Evolutionary conservation across 2,113 vertebrate species (phyloP).

Genomic region (human (Homo sapiens)): GRCh38 chrX:84153501-84154000

Average conservation of each 20-base stretch:
- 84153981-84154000: background rate
- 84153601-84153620: slow-evolving; percentile 49
- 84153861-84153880: slow-evolving; percentile 26
- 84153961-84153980: slow-evolving; percentile 14
- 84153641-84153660: slow-evolving; percentile 15
- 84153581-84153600: slow-evolving; percentile 12
- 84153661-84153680: slow-evolving; percentile 48
- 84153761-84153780: slow-evolving; percentile 56
- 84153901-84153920: background rate
- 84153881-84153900: background rate
- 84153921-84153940: slow-evolving; percentile 17
- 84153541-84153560: slow-evolving; percentile 4
- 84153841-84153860: slow-evolving; percentile 20
- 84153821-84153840: slow-evolving; percentile 34
- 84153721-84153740: slow-evolving; percentile 61
- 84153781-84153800: slow-evolving; percentile 55
- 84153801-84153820: background rate
- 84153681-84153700: slow-evolving; percentile 50
- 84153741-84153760: slow-evolving; percentile 56
- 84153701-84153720: slow-evolving; percentile 54
- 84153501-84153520: slow-evolving; percentile 41
- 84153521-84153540: background rate
- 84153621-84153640: slow-evolving; percentile 27
- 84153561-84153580: background rate
- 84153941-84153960: slow-evolving; percentile 14